phyloP scores from a whole-genome alignment of 1,140 invertebrate genomes.

The Plodia interpunctella region DNA sequence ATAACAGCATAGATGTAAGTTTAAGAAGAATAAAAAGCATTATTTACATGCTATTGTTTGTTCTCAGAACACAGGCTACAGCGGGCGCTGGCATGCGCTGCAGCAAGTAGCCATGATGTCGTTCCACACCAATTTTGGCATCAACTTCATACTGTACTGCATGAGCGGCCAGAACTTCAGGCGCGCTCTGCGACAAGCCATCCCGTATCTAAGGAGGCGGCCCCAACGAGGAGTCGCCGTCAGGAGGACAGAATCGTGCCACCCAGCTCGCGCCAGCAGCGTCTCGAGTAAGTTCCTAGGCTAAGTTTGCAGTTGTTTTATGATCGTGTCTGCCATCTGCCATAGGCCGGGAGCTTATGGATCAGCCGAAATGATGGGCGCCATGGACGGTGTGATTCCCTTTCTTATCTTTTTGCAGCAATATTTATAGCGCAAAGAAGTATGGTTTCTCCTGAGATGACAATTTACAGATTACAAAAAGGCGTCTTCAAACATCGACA shows the following conservation, averaged over 20 bases:
- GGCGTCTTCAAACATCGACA: no score
- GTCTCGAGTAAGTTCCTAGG: constrained; percentile 42
- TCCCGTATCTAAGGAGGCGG: constrained; percentile 30
- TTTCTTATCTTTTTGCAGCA: no score
- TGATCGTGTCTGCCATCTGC: no score
- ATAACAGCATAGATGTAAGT: neutral
- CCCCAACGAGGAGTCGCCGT: constrained; percentile 24
- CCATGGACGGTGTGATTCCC: no score
- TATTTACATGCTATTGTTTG: neutral
- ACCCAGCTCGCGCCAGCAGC: constrained; percentile 32
- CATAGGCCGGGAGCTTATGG: no score
- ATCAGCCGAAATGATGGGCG: no score
- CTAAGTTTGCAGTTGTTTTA: no score
- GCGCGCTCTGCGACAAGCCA: constrained; percentile 70
- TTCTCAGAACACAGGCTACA: constrained; percentile 29
- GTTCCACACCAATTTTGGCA: constrained; percentile 90
- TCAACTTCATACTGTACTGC: constrained; percentile 92
- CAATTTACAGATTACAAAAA: no score
- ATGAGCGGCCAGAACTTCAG: constrained; percentile 89
- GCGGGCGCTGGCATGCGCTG: constrained; percentile 62
- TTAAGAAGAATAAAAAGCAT: neutral
- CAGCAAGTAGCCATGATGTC: constrained; percentile 78
- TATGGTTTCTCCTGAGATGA: no score
- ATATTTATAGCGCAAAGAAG: no score
- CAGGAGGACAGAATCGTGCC: constrained; percentile 18